phyloP scores from a whole-genome alignment of 2,888 invertebrate species.

The Xylophagus ater region DNA sequence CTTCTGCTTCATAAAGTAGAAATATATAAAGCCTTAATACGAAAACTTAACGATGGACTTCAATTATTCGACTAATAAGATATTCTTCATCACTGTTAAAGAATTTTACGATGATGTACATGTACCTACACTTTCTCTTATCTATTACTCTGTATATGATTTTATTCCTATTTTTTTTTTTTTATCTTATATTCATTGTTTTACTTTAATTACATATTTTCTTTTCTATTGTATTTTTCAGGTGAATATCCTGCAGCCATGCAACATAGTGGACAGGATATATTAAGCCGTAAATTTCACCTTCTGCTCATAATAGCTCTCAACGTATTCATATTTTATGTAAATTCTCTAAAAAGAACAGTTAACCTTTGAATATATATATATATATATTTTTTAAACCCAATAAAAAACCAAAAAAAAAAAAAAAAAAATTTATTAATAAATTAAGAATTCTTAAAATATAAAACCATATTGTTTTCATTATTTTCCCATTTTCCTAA shows the following conservation, averaged over 20 bases:
- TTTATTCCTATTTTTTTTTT: conserved; percentile 7
- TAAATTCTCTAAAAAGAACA: conserved; percentile 9
- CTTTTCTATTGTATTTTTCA: conserved; percentile 36
- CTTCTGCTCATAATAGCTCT: too few relatives aligned
- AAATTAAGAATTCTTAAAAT: too few relatives aligned
- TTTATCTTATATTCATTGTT: neutral
- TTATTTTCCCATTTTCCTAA: too few relatives aligned
- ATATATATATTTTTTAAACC: conserved; percentile 11
- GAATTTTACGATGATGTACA: too few relatives aligned
- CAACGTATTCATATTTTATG: conserved; percentile 9
- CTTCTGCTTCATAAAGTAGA: neutral
- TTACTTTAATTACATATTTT: too few relatives aligned
- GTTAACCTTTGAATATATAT: conserved; percentile 8
- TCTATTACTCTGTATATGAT: conserved; percentile 7
- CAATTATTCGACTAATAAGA: neutral
- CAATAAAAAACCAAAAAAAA: conserved; percentile 7
- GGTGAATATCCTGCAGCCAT: conserved; percentile 79
- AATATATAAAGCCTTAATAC: neutral
- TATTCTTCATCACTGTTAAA: neutral
- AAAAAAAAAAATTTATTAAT: too few relatives aligned
- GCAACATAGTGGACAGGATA: conserved; percentile 40
- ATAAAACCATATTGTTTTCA: too few relatives aligned
- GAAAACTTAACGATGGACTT: neutral
- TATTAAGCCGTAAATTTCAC: conserved; percentile 6
- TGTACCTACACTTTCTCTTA: neutral